phyloP scores from a whole-genome alignment of 2,888 invertebrate genomes.

The Calephelis perditalis region DNA sequence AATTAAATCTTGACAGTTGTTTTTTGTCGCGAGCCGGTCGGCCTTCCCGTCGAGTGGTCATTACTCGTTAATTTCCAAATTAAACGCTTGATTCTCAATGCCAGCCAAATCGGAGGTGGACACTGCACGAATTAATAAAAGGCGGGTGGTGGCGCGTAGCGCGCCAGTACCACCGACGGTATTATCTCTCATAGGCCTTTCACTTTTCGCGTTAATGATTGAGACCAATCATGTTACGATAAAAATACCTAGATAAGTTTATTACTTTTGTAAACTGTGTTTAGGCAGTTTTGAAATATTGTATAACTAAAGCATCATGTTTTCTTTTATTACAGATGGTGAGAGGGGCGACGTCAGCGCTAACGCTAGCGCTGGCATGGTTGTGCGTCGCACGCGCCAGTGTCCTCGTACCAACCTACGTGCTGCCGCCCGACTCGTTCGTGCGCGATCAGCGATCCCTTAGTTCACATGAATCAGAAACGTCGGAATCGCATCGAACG shows the following conservation, averaged over 20 bases:
- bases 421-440: conserved; percentile 74
- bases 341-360: conserved; percentile 74
- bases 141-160: conserved; percentile 65
- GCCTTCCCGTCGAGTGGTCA: conserved; percentile 65
- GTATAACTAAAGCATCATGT: conserved; percentile 53
- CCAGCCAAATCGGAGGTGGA: conserved; percentile 68
- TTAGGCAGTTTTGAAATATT: conserved; percentile 17
- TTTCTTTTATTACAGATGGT: conserved; percentile 74
- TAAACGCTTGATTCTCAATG: conserved; percentile 75
- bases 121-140: conserved; percentile 65
- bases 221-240: conserved; percentile 43
- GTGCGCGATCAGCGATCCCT: conserved; percentile 73
- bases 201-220: conserved; percentile 68
- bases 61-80: conserved; percentile 74
- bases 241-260: conserved; percentile 66
- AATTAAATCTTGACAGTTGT: conserved; percentile 44
- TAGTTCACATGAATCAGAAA: conserved; percentile 47
- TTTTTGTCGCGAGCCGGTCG: conserved; percentile 60
- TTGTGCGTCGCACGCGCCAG: conserved; percentile 57
- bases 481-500: conserved; percentile 71
- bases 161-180: conserved; percentile 64
- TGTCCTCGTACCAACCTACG: conserved; percentile 74
- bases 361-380: conserved; percentile 69
- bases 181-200: conserved; percentile 68
- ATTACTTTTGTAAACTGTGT: conserved; percentile 31